Base-by-base conservation (phyloP, 1,140 invertebrate species). In the Andricus grossulariae region DNA sequence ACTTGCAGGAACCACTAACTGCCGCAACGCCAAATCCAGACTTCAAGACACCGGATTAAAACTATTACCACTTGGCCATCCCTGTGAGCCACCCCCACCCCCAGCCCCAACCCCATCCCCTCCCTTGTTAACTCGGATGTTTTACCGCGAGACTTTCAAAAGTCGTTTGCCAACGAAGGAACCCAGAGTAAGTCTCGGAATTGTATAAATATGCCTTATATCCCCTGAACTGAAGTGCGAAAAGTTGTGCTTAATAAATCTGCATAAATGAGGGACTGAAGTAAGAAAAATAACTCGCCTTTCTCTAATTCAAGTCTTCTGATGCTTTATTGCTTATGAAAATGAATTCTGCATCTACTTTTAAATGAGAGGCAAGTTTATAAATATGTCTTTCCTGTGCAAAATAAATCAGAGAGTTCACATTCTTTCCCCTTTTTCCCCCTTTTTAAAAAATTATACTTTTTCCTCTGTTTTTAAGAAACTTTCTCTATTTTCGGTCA, bases 21-120 rank as follows among this genome's bases (percentile, higher is more conserved):
- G 88, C 87, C 86, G 84, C 86, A 77, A 83, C 86, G 79, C 88
- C 87, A 91, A 92, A 92, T 92, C 91, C 91, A 89, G 85, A 90
- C 88, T 89, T 88, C 88, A 90, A 91, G 91, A 91, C 89, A 90
- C 86, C 86, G 90, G 91, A 92, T 92, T 92, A 92, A 91, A 91
- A 91, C 90, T 91, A 92, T 91, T 90, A 89, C 87, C 88, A 85
- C 87, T 85, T 87, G 83, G 82, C 85, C 79, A 77, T 74, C 75
- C 76, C 80, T 79, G 81, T 74, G 21, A 81, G 57, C 77, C 78
- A 79, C 77, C 78, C 54, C 10, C 82, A 77, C 73, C 74, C 18
- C 66, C 76, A 49, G 57, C 57, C 71, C 71, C 74, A 72, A 66
- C 8, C 25, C n/a, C 52, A 32, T 15, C 70, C 19, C 19, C 19